These are phyloP conservation scores for Caenorhabditis sinica DNA, from an alignment of 2,888 invertebrate species.

Conservation along the genomic window DNA sequence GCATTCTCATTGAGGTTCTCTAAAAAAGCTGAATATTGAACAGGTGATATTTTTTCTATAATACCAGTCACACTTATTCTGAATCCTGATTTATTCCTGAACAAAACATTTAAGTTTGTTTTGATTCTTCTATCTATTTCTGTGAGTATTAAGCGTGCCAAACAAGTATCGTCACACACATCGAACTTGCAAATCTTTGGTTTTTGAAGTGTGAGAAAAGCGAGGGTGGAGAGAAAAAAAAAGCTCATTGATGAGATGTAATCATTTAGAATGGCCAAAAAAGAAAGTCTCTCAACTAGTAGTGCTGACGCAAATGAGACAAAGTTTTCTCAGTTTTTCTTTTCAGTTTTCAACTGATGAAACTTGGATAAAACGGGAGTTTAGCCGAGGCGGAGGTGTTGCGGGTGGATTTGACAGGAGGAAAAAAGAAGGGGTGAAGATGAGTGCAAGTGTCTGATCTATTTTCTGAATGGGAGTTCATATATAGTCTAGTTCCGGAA, in stretches of 20 bases:
- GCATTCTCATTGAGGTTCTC: too few species aligned
- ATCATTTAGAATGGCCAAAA: constrained; percentile 8
- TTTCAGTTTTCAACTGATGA: not conserved
- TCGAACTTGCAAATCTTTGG: constrained; percentile 15
- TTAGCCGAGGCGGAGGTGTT: constrained; percentile 21
- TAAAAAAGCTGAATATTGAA: not conserved
- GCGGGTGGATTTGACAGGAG: constrained; percentile 27
- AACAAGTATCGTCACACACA: constrained; percentile 11
- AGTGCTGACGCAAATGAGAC: constrained; percentile 9
- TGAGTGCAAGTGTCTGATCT: constrained; percentile 22
- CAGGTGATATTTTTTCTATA: not conserved
- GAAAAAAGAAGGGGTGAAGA: not conserved
- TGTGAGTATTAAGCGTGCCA: not conserved
- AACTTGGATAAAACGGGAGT: constrained; percentile 13
- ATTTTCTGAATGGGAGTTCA: constrained; percentile 1
- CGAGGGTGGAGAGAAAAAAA: not conserved
- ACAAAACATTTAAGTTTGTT: not conserved
- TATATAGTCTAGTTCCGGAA: not conserved
- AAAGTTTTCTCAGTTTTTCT: constrained; percentile 12
- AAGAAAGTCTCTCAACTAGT: not conserved
- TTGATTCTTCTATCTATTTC: not conserved
- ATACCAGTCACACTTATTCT: not conserved
- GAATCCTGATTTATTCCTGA: not conserved
- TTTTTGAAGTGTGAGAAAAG: constrained; percentile 2
- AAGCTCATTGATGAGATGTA: constrained; percentile 32